phyloP scores from a whole-genome alignment of 1,140 invertebrate species.

The Linepithema humile region DNA sequence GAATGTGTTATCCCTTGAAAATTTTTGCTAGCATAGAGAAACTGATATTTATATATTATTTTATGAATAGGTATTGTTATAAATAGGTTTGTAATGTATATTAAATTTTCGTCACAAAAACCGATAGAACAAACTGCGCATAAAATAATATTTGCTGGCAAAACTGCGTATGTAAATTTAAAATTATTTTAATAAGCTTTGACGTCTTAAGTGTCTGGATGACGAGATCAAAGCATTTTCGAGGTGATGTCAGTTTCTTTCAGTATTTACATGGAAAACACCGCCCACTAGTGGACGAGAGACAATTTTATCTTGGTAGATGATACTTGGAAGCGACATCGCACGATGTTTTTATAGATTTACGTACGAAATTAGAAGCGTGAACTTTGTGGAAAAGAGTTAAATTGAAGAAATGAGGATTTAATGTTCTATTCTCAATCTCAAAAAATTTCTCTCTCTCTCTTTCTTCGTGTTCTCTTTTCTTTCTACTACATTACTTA shows the following conservation, averaged over 20 bases:
- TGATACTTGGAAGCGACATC: slow-evolving; percentile 58
- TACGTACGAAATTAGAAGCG: slow-evolving; percentile 76
- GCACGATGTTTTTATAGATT: slow-evolving; percentile 76
- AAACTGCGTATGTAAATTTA: slow-evolving; percentile 33
- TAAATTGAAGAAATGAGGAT: not conserved
- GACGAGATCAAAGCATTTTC: slow-evolving; percentile 76
- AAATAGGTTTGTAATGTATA: too few relatives aligned
- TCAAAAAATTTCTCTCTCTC: not conserved
- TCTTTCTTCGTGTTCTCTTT: too few relatives aligned
- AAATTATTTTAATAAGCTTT: slow-evolving; percentile 79
- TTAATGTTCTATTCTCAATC: not conserved
- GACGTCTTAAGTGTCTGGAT: slow-evolving; percentile 76
- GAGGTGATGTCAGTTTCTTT: slow-evolving; percentile 73
- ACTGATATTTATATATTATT: too few relatives aligned
- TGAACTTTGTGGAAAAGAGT: slow-evolving; percentile 55
- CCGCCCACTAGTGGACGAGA: slow-evolving; percentile 26
- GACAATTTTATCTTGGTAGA: slow-evolving; percentile 61
- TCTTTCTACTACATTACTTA: too few relatives aligned
- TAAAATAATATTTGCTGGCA: slow-evolving; percentile 46
- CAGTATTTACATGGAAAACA: slow-evolving; percentile 78
- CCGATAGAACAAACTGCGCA: not conserved
- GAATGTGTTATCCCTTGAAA: not conserved
- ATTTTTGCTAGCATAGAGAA: too few relatives aligned
- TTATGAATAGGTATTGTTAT: too few relatives aligned
- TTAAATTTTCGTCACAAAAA: too few relatives aligned